Evolutionary conservation across 2,888 invertebrate genomes (phyloP).

Genomic region (Tanypteryx hageni): DNA sequence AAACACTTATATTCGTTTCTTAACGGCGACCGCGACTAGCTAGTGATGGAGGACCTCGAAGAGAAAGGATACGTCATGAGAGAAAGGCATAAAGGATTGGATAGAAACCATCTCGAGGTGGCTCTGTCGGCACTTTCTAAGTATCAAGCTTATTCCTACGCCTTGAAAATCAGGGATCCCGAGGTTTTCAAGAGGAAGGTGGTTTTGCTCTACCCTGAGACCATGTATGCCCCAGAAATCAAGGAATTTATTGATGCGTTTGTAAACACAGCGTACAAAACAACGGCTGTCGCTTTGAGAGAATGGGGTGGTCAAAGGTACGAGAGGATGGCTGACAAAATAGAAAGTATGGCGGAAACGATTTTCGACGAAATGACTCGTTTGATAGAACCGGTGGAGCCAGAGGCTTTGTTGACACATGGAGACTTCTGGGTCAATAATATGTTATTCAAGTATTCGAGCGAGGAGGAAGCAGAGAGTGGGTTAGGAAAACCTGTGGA

Average conservation of each 20-base stretch:
- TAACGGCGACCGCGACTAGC: constrained; percentile 5
- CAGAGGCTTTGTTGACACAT: constrained; percentile 61
- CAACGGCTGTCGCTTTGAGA: not conserved
- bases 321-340: not conserved
- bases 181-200: constrained; percentile 18
- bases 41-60: constrained; percentile 53
- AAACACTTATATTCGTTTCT: not conserved
- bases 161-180: constrained; percentile 7
- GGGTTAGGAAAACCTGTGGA: not conserved
- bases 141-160: constrained; percentile 47
- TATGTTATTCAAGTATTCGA: constrained; percentile 64
- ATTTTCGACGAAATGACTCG: not conserved
- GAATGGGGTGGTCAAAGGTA: not conserved
- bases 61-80: constrained; percentile 33
- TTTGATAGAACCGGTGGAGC: not conserved
- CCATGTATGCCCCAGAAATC: not conserved
- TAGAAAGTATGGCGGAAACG: not conserved
- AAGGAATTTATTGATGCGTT: not conserved
- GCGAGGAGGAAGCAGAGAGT: not conserved
- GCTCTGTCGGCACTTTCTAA: constrained; percentile 15
- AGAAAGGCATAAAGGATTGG: not conserved
- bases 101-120: not conserved
- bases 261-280: not conserved
- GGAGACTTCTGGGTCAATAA: constrained; percentile 67
- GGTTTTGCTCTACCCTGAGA: not conserved